These are phyloP conservation scores for Tribolium madens DNA, from an alignment of 1,140 invertebrate genomes.

Conservation along the genomic window DNA sequence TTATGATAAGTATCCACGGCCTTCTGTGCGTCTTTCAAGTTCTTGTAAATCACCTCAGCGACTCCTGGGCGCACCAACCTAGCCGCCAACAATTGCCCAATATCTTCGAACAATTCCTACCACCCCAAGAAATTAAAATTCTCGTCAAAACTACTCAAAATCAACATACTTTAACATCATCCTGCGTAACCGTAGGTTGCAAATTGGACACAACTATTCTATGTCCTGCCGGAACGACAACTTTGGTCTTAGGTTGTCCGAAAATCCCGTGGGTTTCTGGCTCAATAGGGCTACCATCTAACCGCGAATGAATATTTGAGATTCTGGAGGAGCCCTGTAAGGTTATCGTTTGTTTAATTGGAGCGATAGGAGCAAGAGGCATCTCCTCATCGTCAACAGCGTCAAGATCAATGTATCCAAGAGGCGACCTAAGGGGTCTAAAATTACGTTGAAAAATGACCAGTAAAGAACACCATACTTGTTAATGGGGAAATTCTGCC, in stretches of 20 bases:
- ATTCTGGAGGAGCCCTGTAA: slow-evolving; percentile 54
- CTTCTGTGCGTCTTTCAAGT: slow-evolving; percentile 84
- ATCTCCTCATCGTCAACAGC: slow-evolving; percentile 66
- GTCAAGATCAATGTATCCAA: slow-evolving; percentile 61
- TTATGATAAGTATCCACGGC: slow-evolving; percentile 94
- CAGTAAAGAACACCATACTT: neutral
- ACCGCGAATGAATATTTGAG: slow-evolving; percentile 66
- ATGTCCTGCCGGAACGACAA: slow-evolving; percentile 72
- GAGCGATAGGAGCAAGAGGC: slow-evolving; percentile 50
- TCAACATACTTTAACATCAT: slow-evolving; percentile 83
- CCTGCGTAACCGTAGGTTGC: slow-evolving; percentile 84
- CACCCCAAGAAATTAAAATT: slow-evolving; percentile 14
- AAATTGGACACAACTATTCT: slow-evolving; percentile 90
- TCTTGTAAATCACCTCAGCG: slow-evolving; percentile 91
- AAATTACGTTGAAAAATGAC: neutral
- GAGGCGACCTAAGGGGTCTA: neutral
- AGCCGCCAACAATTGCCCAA: slow-evolving; percentile 86
- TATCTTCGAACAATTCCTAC: slow-evolving; percentile 92
- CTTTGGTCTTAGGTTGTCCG: slow-evolving; percentile 68
- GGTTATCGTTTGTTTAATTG: slow-evolving; percentile 49
- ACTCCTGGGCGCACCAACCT: slow-evolving; percentile 86
- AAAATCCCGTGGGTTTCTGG: slow-evolving; percentile 68
- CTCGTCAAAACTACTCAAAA: neutral
- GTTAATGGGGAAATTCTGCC: slow-evolving; percentile 43
- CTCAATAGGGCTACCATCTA: slow-evolving; percentile 67